These are phyloP conservation scores for Anthopleura xanthogrammica DNA, from an alignment of 92 coral and sea anemone genomes.

Conservation along the genomic window DNA sequence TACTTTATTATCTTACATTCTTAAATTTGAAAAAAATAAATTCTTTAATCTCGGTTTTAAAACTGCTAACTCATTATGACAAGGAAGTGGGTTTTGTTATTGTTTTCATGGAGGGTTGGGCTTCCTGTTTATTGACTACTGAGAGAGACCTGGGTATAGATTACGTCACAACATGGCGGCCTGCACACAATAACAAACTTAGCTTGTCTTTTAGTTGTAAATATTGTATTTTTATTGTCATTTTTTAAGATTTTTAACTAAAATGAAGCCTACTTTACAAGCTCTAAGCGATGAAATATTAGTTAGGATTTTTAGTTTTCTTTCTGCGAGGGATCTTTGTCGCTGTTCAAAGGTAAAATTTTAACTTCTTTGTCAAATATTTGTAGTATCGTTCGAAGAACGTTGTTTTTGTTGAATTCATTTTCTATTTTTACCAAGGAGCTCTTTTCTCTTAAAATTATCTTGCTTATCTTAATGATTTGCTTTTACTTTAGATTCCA, in stretches of 20 bases:
- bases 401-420: too few relatives aligned
- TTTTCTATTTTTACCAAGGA: too few relatives aligned
- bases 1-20: neutral
- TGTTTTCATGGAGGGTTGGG: neutral
- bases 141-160: slow-evolving; percentile 17
- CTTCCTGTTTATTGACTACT: neutral
- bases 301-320: slow-evolving; percentile 71
- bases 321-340: slow-evolving; percentile 79
- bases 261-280: slow-evolving; percentile 37
- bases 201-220: neutral
- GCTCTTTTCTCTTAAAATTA: too few relatives aligned
- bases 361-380: neutral
- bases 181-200: neutral
- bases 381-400: neutral
- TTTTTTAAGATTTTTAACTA: neutral
- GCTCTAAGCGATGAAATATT: slow-evolving; percentile 81
- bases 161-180: slow-evolving; percentile 56
- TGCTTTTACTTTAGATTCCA: neutral
- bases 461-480: too few relatives aligned
- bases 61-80: slow-evolving; percentile 32
- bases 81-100: neutral
- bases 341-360: slow-evolving; percentile 76
- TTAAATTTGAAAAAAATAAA: neutral
- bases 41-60: neutral
- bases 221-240: neutral